A percentile compares a stretch with the other conserved stretches of the same genome.
Conservation (phyloP, 2,797 vertebrate genomes). For the Enteromius anoplus region DNA sequence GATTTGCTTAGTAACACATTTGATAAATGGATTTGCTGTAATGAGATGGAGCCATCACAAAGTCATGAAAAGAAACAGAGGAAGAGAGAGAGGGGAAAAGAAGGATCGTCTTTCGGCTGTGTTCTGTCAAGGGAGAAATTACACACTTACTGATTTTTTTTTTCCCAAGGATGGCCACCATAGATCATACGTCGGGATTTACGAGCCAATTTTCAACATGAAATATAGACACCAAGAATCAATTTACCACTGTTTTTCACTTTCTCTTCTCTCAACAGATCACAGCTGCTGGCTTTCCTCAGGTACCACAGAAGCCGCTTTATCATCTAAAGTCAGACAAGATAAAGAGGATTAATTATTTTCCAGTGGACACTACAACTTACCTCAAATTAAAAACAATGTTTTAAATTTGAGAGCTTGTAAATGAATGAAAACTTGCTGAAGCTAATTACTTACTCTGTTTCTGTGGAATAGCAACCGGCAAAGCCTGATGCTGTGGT, state of each 20-base stretch:
- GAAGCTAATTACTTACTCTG: background rate
- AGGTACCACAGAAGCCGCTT: slow-evolving; percentile 1
- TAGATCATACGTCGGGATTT: slow-evolving; percentile 96
- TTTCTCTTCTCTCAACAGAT: slow-evolving; percentile 66
- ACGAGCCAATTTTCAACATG: slow-evolving; percentile 99
- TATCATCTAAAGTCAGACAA: slow-evolving; percentile 6
- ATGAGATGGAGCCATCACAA: slow-evolving; percentile 86
- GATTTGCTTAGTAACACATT: slow-evolving; percentile 82
- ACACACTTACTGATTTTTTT: slow-evolving; percentile 99
- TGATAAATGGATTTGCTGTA: slow-evolving; percentile 94
- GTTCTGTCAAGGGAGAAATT: slow-evolving; percentile 99
- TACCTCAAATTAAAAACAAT: background rate
- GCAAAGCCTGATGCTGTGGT: background rate
- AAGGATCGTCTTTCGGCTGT: slow-evolving; percentile 94
- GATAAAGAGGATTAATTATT: slow-evolving; percentile 1
- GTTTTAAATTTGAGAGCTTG: background rate
- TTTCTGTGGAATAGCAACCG: background rate
- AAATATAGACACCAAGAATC: slow-evolving; percentile 97
- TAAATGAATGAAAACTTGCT: background rate
- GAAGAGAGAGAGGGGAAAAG: slow-evolving; percentile 73
- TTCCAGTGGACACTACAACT: background rate
- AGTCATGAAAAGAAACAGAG: slow-evolving; percentile 83
- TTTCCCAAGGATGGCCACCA: slow-evolving; percentile 93
- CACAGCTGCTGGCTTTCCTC: slow-evolving; percentile 59
- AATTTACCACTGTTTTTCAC: slow-evolving; percentile 87